A percentile compares a stretch with the other conserved stretches of the same genome.
Evolutionary conservation across 2,797 vertebrate species (phyloP).

Genomic region (Sebastiscus albofasciatus): DNA sequence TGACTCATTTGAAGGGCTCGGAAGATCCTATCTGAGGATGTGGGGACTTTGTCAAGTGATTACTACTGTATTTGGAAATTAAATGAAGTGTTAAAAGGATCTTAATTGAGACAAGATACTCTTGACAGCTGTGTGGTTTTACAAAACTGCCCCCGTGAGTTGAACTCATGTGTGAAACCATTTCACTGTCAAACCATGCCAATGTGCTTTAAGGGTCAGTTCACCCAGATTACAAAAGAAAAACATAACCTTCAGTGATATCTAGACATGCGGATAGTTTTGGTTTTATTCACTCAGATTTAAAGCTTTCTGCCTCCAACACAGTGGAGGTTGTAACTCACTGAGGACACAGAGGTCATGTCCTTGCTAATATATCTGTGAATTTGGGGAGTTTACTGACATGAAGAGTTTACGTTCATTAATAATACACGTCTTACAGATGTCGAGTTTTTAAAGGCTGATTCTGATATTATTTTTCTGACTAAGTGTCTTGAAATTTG

Average conservation of each 20-base stretch:
- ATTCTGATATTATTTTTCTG: too few relatives aligned
- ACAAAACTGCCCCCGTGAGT: constrained; percentile 1
- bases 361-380: background rate
- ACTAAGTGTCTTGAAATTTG: too few relatives aligned
- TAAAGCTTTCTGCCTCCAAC: background rate
- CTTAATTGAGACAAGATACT: constrained; percentile 51
- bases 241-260: background rate
- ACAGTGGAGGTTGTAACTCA: background rate
- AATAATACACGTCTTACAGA: background rate
- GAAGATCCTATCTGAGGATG: constrained; percentile 63
- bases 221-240: background rate
- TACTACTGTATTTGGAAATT: constrained; percentile 68
- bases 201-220: background rate
- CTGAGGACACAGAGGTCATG: background rate
- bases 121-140: constrained; percentile 47
- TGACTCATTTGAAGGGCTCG: constrained; percentile 60
- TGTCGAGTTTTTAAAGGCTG: too few relatives aligned
- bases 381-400: background rate
- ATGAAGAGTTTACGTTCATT: background rate
- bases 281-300: background rate
- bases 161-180: background rate
- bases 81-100: constrained; percentile 67
- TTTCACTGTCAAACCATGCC: background rate
- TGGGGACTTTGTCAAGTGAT: constrained; percentile 50
- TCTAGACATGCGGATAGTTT: background rate